Evolutionary conservation across 1,140 invertebrate genomes (phyloP), one percentile per base, ranked within the genome.

Genomic region (Dinoponera quadriceps): DNA sequence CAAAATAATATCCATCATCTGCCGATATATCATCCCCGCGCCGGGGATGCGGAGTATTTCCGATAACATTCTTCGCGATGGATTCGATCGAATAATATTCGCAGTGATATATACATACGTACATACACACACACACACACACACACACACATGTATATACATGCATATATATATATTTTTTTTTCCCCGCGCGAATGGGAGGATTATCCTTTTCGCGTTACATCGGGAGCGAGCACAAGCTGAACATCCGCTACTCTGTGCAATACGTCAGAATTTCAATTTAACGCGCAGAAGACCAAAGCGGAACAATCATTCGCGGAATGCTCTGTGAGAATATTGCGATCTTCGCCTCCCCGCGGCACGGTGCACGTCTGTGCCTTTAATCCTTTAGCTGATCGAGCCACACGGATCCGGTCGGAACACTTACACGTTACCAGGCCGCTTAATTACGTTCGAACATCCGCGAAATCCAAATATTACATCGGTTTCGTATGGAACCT

Each of bases 271-370:
- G 75, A 80, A 71, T 80, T 80, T 80, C 65, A 48, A 80, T 80
- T 80, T 80, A 69, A 44, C 44, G n/a, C 55, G 44, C 20, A 49
- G 51, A 69, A 20, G 65, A 20, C 38, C 65, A 20, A 57, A 78
- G 20, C 63, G 54, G 51, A 57, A 59, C 65, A 59, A 80, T 80
- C 51, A 69, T 55, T 69, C 14, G 49, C 63, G 65, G 66, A 80
- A 80, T 80, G 33, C 49, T 80, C 33, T 80, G 65, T 69, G 33
- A 71, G 33, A 66, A 29, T 71, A 80, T 80, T 69, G 33, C 51
- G n/a, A 69, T 80, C 75, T 80, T 80, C 16, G 75, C 11, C 5
- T 11, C 22, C 48, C 18, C 38, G 22, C 3, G 25, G 22, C 33
- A 11, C 38, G 29, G 55, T 18, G n/a, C 51, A 14, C 11, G 18